Evolutionary conservation across 2,113 vertebrate species (phyloP).

Genomic region (Vulpes ferrilata): DNA sequence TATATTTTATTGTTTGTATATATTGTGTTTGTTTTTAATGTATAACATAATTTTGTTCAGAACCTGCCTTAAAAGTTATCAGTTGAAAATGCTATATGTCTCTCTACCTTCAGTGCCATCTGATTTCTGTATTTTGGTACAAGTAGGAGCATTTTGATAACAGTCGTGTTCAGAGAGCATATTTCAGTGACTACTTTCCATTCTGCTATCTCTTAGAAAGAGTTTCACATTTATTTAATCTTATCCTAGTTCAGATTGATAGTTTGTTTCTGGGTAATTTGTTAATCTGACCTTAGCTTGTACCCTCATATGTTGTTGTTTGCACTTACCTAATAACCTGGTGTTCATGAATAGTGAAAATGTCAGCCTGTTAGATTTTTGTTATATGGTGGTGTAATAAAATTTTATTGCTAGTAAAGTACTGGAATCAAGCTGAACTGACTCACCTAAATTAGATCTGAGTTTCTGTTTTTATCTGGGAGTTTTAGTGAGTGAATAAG

Average conservation of each 20-base stretch:
- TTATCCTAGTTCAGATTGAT: not conserved
- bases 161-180: not conserved
- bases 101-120: not conserved
- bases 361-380: not conserved
- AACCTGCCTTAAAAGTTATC: not conserved
- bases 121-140: slow-evolving; percentile 19
- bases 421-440: slow-evolving; percentile 43
- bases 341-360: slow-evolving; percentile 38
- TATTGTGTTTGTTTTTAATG: not conserved
- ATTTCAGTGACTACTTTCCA: not conserved
- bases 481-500: not conserved
- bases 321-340: not conserved
- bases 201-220: not conserved
- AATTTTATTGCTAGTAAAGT: slow-evolving; percentile 56
- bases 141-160: slow-evolving; percentile 26
- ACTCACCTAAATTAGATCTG: slow-evolving; percentile 40
- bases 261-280: slow-evolving; percentile 36
- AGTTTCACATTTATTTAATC: not conserved
- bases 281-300: not conserved
- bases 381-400: slow-evolving; percentile 48
- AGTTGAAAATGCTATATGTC: not conserved
- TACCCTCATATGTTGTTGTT: not conserved
- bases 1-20: not conserved
- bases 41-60: slow-evolving; percentile 40
- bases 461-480: slow-evolving; percentile 25